phyloP scores from a whole-genome alignment of 1,140 invertebrate species.

The Drosophila kurseongensis region DNA sequence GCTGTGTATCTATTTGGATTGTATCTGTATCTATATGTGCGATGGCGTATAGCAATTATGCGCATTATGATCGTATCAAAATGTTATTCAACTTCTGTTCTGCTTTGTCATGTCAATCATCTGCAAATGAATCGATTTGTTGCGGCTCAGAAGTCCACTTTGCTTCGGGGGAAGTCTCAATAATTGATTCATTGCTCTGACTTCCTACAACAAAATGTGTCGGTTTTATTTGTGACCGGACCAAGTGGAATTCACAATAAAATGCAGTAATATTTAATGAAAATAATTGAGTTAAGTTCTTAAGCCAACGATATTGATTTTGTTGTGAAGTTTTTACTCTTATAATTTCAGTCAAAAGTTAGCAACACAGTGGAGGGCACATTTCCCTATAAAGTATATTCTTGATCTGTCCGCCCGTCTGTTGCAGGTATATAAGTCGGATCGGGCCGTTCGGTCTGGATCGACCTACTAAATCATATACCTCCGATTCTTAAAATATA shows the following conservation, averaged over 20 bases:
- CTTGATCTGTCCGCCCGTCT: too few species aligned
- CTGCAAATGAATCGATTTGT: slow-evolving; percentile 35
- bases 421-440: too few species aligned
- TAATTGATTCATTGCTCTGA: slow-evolving; percentile 35
- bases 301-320: background rate
- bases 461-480: too few species aligned
- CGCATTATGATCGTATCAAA: slow-evolving; percentile 40
- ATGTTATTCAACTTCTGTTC: slow-evolving; percentile 71
- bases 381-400: too few species aligned
- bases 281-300: background rate
- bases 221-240: slow-evolving; percentile 22
- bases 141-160: slow-evolving; percentile 2
- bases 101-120: slow-evolving; percentile 49
- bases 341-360: too few species aligned
- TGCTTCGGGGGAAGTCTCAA: slow-evolving; percentile 16
- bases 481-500: too few species aligned
- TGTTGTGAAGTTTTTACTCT: too few species aligned
- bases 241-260: slow-evolving; percentile 17
- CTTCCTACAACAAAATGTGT: slow-evolving; percentile 21
- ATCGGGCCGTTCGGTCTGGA: too few species aligned
- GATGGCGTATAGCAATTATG: slow-evolving; percentile 39
- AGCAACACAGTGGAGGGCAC: too few species aligned
- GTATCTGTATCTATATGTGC: slow-evolving; percentile 11
- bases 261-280: slow-evolving; percentile 5
- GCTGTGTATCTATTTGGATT: slow-evolving; percentile 17